Percentiles rank a stretch among this genome's conserved stretches.
Conservation (phyloP, 1,140 invertebrate species). For the Melipona quadrifasciata region DNA sequence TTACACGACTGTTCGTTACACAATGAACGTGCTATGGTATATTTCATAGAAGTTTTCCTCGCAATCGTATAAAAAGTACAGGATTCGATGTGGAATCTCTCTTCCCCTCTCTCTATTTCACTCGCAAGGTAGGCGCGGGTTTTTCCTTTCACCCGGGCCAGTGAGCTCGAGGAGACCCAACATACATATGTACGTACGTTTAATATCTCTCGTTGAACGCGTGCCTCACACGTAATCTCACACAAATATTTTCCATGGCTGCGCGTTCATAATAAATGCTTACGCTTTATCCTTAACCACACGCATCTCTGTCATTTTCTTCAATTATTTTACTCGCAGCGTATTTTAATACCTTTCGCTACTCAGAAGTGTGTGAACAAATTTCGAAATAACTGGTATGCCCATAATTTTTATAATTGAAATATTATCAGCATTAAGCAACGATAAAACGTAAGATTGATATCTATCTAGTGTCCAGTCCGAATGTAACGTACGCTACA, state of each 20-base stretch:
- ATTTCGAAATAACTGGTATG: too few relatives aligned
- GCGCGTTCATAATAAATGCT: constrained; percentile 26
- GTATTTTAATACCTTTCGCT: neutral
- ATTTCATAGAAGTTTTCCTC: constrained; percentile 46
- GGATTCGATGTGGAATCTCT: constrained; percentile 53
- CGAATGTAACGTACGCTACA: neutral
- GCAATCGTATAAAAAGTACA: constrained; percentile 19
- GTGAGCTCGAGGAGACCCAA: constrained; percentile 61
- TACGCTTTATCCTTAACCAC: neutral
- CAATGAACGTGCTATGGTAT: constrained; percentile 21
- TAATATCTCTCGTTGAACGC: constrained; percentile 71
- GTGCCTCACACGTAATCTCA: neutral
- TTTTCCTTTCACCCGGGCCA: constrained; percentile 79
- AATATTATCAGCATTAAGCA: neutral
- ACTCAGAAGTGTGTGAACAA: neutral
- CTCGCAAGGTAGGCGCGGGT: constrained; percentile 62
- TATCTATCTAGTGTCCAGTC: neutral
- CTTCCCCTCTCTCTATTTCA: constrained; percentile 35
- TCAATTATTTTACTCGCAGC: neutral
- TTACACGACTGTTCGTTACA: constrained; percentile 7
- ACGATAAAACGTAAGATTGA: neutral
- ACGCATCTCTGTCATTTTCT: neutral
- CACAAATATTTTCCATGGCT: neutral
- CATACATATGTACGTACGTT: constrained; percentile 70
- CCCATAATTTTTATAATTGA: too few relatives aligned